Conservation (phyloP, 2,797 vertebrate species). For the Oryzias dopingdopingensis region DNA sequence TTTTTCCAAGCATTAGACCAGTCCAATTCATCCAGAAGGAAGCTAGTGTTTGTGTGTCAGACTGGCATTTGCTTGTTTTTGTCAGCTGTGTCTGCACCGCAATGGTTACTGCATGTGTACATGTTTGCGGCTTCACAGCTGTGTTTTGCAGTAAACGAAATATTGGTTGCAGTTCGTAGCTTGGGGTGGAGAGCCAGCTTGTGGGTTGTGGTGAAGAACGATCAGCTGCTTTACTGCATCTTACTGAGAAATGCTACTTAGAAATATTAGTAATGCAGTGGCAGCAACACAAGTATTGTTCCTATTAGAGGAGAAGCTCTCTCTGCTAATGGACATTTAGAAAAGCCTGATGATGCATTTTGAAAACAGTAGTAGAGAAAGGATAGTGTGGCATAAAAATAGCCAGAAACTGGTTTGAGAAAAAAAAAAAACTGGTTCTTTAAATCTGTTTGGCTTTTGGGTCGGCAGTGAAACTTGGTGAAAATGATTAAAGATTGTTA, state of each 20-base stretch:
- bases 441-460: no score
- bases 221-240: conserved; percentile 3
- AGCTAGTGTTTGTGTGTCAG: not conserved
- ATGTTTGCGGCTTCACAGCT: conserved; percentile 30
- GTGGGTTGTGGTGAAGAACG: conserved; percentile 28
- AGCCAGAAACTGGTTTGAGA: no score
- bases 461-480: no score
- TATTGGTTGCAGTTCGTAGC: conserved; percentile 28
- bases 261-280: not conserved
- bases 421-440: no score
- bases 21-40: not conserved
- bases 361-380: no score
- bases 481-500: no score
- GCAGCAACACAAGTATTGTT: no score
- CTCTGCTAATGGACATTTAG: no score
- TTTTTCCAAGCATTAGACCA: not conserved
- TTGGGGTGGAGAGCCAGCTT: conserved; percentile 34
- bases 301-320: no score
- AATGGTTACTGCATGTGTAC: conserved; percentile 13
- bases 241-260: conserved; percentile 19
- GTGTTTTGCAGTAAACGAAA: conserved; percentile 39
- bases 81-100: conserved; percentile 28
- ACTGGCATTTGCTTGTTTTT: conserved; percentile 13
- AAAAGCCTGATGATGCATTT: no score
- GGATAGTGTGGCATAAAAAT: no score